Evolutionary conservation across 2,797 vertebrate genomes (phyloP), one percentile per base, ranked within the genome.

Genomic region (Varecia variegata): DNA sequence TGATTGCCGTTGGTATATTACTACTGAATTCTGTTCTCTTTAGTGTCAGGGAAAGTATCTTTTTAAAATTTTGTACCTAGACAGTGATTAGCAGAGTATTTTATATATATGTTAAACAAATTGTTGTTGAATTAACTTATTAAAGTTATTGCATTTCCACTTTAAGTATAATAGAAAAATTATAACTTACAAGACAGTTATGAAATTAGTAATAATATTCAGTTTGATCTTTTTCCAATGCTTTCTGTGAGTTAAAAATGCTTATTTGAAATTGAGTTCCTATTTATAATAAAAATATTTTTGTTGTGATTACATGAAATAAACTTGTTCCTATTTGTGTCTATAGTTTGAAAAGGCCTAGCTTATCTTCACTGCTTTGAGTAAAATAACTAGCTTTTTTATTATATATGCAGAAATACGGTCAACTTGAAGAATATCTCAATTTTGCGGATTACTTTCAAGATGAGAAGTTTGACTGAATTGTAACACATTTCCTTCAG

Each of bases 391-490:
- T 70, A 68, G 60, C 91, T 97, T 88, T 96, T 97, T 83, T 97
- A 40, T 96, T 98, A 94, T 92, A 65, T 88, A 97, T 97, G 90
- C 98, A 99, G 99, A 98, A 98, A 98, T 99, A 99, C 15, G 50
- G 56, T 20, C 85, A 97, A 93, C 98, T 99, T 93, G 85, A 99
- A 98, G 94, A 96, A 23, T 98, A 94, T 92, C 98, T 99, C 91
- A 98, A 98, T 73, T 89, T 85, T 84, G 99, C 99, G 43, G 99
- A 99, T 98, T 98, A 18, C 96, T 99, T 99, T 97, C 98, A 99
- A 97, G 98, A 99, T 95, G 99, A 99, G 97, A 99, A 98, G 96
- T 97, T 98, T 82, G 98, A 99, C 97, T 99, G 96, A 99, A 56
- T 95, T 79, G 15, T 93, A 93, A 76, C 56, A 25, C 0, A 87